Evolutionary conservation across 2,113 vertebrate genomes (phyloP).

Genomic region (Burhinus bistriatus): DNA sequence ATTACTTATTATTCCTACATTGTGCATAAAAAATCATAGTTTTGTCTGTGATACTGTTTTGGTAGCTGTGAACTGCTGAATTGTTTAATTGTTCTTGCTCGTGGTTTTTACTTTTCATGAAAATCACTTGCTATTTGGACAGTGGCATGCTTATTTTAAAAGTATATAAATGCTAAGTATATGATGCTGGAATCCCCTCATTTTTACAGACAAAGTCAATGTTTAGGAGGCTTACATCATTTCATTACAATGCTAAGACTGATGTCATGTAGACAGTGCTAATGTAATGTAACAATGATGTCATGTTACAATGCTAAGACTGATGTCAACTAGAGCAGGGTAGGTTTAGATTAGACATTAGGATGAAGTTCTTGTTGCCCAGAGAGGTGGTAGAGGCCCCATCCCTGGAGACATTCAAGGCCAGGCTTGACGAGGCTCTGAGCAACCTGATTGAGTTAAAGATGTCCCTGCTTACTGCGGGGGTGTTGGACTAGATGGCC

Average conservation of each 20-base stretch:
- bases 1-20: neutral
- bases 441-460: too few species aligned
- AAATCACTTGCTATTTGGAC: neutral
- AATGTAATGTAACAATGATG: too few species aligned
- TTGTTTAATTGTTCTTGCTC: neutral
- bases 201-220: neutral
- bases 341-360: too few species aligned
- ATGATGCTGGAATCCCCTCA: neutral
- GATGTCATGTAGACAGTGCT: neutral
- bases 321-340: too few species aligned
- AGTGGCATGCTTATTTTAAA: neutral
- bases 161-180: neutral
- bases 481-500: too few species aligned
- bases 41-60: neutral
- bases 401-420: too few species aligned
- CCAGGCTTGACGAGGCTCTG: too few species aligned
- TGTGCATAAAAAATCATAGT: neutral
- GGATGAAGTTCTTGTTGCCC: too few species aligned
- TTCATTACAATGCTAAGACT: neutral
- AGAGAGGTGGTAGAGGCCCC: too few species aligned
- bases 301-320: too few species aligned
- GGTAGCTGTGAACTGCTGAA: neutral
- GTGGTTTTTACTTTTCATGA: neutral
- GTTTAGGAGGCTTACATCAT: neutral
- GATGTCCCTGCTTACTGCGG: too few species aligned